These are phyloP conservation scores for Notothenia rossii DNA, from an alignment of 2,113 vertebrate species.

Conservation along the genomic window DNA sequence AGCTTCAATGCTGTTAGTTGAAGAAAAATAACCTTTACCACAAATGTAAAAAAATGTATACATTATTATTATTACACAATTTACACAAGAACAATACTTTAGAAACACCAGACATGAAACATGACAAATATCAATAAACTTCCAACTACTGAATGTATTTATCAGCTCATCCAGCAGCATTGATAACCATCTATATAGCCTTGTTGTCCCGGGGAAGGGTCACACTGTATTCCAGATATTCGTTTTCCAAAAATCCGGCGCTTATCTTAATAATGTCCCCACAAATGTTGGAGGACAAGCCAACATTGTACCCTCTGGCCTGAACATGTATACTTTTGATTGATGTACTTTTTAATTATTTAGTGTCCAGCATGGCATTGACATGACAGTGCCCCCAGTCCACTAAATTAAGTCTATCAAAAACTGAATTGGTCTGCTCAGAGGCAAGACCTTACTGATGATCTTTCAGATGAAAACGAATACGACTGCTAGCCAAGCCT, in stretches of 20 bases:
- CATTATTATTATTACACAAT: neutral
- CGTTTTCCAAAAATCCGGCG: neutral
- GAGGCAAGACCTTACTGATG: neutral
- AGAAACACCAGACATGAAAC: neutral
- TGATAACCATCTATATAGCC: neutral
- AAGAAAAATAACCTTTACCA: conserved; percentile 4
- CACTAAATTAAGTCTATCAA: neutral
- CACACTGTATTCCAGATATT: neutral
- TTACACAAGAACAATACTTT: conserved; percentile 20
- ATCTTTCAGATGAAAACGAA: neutral
- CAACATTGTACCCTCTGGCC: neutral
- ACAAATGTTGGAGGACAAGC: neutral
- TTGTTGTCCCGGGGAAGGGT: neutral
- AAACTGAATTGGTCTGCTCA: neutral
- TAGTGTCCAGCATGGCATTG: neutral
- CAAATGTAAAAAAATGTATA: neutral
- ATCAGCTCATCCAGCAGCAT: neutral
- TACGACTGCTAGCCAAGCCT: neutral
- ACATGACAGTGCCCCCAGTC: neutral
- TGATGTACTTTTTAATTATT: neutral
- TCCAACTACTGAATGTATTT: conserved; percentile 14
- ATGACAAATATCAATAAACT: conserved; percentile 5
- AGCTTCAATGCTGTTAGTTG: conserved; percentile 9
- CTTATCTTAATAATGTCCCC: neutral
- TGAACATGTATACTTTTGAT: neutral